These are phyloP conservation scores for Prunella fulvescens DNA, from an alignment of 2,113 vertebrate genomes.

Conservation along the genomic window DNA sequence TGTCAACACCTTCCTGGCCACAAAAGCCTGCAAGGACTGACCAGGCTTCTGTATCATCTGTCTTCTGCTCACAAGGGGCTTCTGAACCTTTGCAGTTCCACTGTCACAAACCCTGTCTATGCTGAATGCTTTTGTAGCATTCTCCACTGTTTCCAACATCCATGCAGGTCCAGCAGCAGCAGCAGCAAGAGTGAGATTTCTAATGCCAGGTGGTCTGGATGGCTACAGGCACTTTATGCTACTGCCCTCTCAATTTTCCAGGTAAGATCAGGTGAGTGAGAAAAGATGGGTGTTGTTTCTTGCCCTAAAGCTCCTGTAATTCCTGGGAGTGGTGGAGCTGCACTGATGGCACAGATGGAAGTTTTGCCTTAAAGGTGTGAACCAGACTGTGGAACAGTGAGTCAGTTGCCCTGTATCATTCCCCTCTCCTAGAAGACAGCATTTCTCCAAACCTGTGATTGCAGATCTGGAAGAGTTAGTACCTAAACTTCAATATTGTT, in stretches of 20 bases:
- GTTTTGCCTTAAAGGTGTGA: background rate
- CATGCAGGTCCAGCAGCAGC: background rate
- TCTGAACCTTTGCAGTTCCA: background rate
- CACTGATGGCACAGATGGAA: slow-evolving; percentile 28
- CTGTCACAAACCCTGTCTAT: background rate
- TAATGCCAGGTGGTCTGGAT: background rate
- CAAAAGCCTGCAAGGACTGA: background rate
- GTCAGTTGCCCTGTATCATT: background rate
- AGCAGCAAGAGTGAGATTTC: background rate
- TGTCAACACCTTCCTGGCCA: background rate
- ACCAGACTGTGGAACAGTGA: background rate
- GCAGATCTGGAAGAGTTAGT: background rate
- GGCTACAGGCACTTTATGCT: background rate
- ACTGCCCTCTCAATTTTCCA: background rate
- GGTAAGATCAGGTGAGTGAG: background rate
- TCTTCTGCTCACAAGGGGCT: background rate
- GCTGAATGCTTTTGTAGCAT: background rate
- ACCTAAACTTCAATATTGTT: background rate
- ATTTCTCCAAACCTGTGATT: background rate
- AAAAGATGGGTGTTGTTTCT: background rate
- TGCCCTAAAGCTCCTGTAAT: background rate
- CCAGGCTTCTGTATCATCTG: background rate
- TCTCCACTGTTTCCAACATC: background rate
- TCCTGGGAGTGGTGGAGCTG: background rate
- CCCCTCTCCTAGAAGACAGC: background rate